These are phyloP conservation scores for Hymenochirus boettgeri DNA, from an alignment of 2,113 vertebrate species.

Conservation along the genomic window DNA sequence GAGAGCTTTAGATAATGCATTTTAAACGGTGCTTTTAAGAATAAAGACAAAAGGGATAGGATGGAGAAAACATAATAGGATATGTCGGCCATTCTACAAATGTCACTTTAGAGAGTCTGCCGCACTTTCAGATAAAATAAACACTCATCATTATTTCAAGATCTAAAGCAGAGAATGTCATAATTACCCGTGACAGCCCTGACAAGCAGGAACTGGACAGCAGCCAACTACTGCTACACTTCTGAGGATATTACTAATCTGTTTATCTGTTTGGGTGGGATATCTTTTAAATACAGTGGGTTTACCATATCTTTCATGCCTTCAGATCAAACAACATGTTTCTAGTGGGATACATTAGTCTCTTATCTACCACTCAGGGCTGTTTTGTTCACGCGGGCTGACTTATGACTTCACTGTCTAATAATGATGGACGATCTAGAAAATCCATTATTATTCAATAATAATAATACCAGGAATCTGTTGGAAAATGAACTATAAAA, in stretches of 20 bases:
- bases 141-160: slow-evolving; percentile 2
- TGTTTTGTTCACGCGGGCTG: background rate
- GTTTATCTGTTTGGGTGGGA: slow-evolving; percentile 26
- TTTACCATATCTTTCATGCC: slow-evolving; percentile 17
- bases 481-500: slow-evolving; percentile 22
- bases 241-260: slow-evolving; percentile 11
- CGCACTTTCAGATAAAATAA: slow-evolving; percentile 8
- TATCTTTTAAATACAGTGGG: slow-evolving; percentile 8
- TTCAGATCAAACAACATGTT: slow-evolving; percentile 33
- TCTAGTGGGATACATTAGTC: slow-evolving; percentile 34
- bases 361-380: slow-evolving; percentile 14
- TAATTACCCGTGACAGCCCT: background rate
- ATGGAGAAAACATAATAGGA: background rate
- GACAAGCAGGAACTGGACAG: background rate
- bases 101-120: background rate
- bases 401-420: slow-evolving; percentile 42
- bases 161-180: slow-evolving; percentile 11
- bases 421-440: slow-evolving; percentile 1
- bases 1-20: too few relatives aligned
- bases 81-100: slow-evolving; percentile 18
- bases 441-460: slow-evolving; percentile 36
- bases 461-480: slow-evolving; percentile 8
- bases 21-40: too few relatives aligned
- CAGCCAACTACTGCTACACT: slow-evolving; percentile 11
- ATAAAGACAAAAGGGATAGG: slow-evolving; percentile 5